These are phyloP conservation scores for Odocoileus virginianus DNA, from an alignment of 2,113 vertebrate genomes.

Conservation along the genomic window DNA sequence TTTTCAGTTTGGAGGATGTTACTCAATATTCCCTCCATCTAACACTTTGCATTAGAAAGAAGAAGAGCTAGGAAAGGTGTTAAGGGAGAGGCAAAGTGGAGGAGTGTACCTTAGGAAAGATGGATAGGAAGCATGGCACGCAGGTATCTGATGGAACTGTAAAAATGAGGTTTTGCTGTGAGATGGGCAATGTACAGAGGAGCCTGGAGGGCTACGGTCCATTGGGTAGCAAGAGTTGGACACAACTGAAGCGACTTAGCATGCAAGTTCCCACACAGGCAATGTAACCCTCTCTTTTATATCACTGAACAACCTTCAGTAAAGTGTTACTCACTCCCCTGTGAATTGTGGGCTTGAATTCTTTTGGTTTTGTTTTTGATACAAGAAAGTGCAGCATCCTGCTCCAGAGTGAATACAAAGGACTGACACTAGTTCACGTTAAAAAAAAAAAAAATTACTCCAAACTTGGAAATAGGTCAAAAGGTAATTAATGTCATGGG, in stretches of 20 bases:
- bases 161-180: background rate
- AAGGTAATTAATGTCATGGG: background rate
- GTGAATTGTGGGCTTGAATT: background rate
- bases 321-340: background rate
- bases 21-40: background rate
- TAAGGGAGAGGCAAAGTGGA: background rate
- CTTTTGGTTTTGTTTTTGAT: background rate
- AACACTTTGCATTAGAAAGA: background rate
- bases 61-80: background rate
- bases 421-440: background rate
- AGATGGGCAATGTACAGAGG: background rate
- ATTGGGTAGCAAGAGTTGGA: background rate
- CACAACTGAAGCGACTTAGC: background rate
- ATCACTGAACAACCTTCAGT: background rate
- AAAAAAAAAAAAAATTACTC: background rate
- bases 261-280: accelerated
- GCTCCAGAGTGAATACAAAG: background rate
- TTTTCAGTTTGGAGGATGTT: background rate
- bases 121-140: background rate
- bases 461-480: background rate
- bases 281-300: background rate
- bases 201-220: background rate
- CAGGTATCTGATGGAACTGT: background rate
- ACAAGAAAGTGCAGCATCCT: background rate
- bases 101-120: background rate